These are phyloP conservation scores for Austrofundulus limnaeus DNA, from an alignment of 2,113 vertebrate species.

Conservation along the genomic window DNA sequence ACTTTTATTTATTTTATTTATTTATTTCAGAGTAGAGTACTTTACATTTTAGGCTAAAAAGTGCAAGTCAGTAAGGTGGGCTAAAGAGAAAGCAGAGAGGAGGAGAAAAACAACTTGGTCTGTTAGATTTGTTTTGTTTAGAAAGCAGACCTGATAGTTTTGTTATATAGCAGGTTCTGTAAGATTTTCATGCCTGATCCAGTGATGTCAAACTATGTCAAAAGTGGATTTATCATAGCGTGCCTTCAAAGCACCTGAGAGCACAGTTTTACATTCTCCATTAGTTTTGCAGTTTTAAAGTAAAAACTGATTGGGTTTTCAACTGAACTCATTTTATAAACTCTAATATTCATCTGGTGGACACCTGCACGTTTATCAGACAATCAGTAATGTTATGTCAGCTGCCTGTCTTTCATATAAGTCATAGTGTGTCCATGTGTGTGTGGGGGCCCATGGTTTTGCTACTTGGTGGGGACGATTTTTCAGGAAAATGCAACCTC, in stretches of 20 bases:
- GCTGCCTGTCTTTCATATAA: too few species aligned
- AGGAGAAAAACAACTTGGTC: background rate
- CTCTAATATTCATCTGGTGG: background rate
- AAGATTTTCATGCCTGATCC: background rate
- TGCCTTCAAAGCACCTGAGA: background rate
- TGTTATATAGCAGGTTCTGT: background rate
- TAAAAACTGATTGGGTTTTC: background rate
- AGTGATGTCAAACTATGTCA: background rate
- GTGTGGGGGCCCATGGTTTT: too few species aligned
- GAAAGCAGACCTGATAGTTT: background rate
- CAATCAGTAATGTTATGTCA: background rate
- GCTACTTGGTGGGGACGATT: too few species aligned
- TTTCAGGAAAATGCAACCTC: too few species aligned
- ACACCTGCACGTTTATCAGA: background rate
- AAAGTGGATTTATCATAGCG: background rate
- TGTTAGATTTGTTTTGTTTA: background rate
- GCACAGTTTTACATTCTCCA: background rate
- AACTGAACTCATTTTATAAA: background rate
- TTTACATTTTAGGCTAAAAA: too few species aligned
- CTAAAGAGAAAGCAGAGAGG: too few species aligned
- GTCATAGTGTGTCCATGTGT: too few species aligned
- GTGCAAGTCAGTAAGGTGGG: too few species aligned
- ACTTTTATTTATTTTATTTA: too few species aligned
- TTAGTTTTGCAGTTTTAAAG: background rate
- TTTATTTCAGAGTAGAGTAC: too few species aligned